phyloP scores from a whole-genome alignment of 2,113 vertebrate genomes.

The Gymnocephalus cernua region DNA sequence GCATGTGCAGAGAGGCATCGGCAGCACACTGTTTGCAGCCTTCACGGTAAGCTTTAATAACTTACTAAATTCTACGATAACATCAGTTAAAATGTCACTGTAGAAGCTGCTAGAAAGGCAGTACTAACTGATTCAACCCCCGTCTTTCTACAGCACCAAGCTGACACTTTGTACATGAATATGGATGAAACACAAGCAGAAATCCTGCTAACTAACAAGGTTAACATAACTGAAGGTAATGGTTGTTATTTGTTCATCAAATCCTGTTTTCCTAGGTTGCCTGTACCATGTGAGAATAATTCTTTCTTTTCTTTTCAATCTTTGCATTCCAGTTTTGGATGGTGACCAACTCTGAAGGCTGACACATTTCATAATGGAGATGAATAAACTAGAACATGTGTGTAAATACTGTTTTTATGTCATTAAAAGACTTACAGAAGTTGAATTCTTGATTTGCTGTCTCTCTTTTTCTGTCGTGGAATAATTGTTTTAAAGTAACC shows the following conservation, averaged over 20 bases:
- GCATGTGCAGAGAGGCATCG: conserved; percentile 79
- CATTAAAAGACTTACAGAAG: neutral
- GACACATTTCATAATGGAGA: neutral
- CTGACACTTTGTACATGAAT: conserved; percentile 83
- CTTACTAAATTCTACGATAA: neutral
- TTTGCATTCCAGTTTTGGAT: conserved; percentile 37
- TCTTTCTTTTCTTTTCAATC: neutral
- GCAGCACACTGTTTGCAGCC: conserved; percentile 81
- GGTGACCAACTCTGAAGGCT: conserved; percentile 15
- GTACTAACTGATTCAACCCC: neutral
- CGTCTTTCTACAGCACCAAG: conserved; percentile 70
- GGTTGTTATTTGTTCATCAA: neutral
- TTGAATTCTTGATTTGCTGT: neutral
- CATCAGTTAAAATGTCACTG: neutral
- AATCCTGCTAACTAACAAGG: conserved; percentile 77
- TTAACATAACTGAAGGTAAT: conserved; percentile 68
- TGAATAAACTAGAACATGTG: neutral
- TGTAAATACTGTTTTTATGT: neutral
- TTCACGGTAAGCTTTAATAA: conserved; percentile 83
- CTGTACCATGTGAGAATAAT: neutral
- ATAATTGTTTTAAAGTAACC: neutral
- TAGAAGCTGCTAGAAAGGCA: neutral
- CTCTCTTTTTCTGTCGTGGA: neutral
- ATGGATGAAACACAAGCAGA: conserved; percentile 83
- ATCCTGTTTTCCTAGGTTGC: neutral